A percentile compares a stretch with the other conserved stretches of the same genome.
These are phyloP conservation scores for Odontamblyopus lacepedii DNA, from an alignment of 2,797 vertebrate species.

Conservation along the genomic window DNA sequence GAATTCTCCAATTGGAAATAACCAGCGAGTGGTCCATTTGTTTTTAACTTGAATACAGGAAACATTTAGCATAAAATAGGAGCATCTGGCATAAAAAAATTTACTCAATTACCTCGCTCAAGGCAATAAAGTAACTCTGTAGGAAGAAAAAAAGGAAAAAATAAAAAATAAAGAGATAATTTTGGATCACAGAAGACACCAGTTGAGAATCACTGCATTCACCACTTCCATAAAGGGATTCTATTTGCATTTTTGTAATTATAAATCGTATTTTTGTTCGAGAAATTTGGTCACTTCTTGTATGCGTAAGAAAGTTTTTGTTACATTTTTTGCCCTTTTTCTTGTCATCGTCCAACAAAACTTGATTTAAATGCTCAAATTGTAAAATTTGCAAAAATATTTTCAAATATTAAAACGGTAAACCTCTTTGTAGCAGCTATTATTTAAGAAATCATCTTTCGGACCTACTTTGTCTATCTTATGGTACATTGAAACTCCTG, in stretches of 20 bases:
- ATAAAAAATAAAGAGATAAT: too few species aligned
- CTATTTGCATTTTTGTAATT: not conserved
- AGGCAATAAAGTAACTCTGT: not conserved
- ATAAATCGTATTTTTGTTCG: not conserved
- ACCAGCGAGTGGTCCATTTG: not conserved
- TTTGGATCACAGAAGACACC: not conserved
- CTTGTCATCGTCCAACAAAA: not conserved
- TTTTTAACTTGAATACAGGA: not conserved
- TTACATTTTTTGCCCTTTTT: not conserved
- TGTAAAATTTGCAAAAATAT: slow-evolving; percentile 4
- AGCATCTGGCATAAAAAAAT: not conserved
- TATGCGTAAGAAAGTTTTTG: not conserved
- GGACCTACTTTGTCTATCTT: not conserved
- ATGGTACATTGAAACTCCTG: too few species aligned
- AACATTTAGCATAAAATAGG: not conserved
- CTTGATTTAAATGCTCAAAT: not conserved
- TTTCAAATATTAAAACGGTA: not conserved
- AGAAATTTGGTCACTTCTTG: not conserved
- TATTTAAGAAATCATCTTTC: not conserved
- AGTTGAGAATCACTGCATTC: slow-evolving; percentile 22
- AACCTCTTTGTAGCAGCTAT: not conserved
- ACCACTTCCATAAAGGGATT: slow-evolving; percentile 8
- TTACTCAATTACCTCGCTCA: not conserved
- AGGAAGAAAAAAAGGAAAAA: not conserved
- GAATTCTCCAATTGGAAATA: not conserved